Evolutionary conservation across 2,113 vertebrate genomes (phyloP).

Genomic region (Muscicapa adusta): DNA sequence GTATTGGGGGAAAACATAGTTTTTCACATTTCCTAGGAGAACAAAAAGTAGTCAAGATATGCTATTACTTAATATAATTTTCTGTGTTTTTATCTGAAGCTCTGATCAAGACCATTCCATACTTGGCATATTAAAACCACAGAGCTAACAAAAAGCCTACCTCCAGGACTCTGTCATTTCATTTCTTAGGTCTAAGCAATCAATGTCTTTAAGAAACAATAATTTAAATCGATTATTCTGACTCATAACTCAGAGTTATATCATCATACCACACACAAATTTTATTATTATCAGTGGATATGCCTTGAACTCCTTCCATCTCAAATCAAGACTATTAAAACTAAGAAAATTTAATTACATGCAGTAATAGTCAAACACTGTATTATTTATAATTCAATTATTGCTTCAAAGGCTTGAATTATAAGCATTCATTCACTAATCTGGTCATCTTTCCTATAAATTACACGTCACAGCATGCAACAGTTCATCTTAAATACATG

Average conservation of each 20-base stretch:
- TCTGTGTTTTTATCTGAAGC: background rate
- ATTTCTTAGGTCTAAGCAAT: background rate
- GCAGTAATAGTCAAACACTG: background rate
- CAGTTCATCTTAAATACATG: background rate
- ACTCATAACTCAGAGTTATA: background rate
- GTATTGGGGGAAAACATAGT: background rate
- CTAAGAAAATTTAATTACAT: background rate
- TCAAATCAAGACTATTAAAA: background rate
- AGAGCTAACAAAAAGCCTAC: background rate
- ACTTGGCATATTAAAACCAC: background rate
- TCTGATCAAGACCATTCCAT: background rate
- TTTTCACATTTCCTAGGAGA: background rate
- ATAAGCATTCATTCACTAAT: background rate
- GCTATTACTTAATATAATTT: background rate
- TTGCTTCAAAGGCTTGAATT: background rate
- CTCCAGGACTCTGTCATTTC: background rate
- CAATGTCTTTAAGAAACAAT: background rate
- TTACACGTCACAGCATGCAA: background rate
- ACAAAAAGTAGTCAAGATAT: background rate
- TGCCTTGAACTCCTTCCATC: background rate
- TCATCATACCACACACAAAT: background rate
- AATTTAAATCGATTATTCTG: background rate
- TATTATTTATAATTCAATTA: slow-evolving; percentile 1
- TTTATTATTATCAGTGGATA: background rate
- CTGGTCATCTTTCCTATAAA: background rate